Conservation (phyloP, 2,113 vertebrate species). For the Sapayoa aenigma region DNA sequence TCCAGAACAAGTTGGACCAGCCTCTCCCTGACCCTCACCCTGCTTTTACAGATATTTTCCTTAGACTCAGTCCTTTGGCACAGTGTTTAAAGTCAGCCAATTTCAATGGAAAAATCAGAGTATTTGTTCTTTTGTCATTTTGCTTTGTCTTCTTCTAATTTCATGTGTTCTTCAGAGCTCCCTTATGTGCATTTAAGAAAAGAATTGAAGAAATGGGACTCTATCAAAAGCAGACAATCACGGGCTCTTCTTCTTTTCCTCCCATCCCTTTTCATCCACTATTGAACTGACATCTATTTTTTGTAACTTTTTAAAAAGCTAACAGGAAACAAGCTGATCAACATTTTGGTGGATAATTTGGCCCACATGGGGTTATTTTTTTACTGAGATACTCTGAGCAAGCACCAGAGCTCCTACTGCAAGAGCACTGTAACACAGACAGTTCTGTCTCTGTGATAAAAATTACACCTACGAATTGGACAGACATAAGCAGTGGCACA, state of each 20-base stretch:
- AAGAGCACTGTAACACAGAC: background rate
- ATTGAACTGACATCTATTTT: background rate
- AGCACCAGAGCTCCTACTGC: background rate
- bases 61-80: background rate
- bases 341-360: background rate
- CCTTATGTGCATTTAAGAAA: background rate
- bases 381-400: background rate
- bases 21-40: background rate
- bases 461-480: background rate
- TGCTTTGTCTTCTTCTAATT: background rate
- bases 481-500: background rate
- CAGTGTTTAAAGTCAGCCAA: background rate
- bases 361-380: background rate
- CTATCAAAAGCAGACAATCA: background rate
- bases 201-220: background rate
- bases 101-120: background rate
- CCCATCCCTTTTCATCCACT: background rate
- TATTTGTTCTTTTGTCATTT: background rate
- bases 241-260: background rate
- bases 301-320: background rate
- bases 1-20: background rate
- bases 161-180: background rate
- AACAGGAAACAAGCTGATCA: background rate
- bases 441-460: background rate
- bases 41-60: background rate